phyloP scores from a whole-genome alignment of 1,140 invertebrate species.

The Antheraea pernyi region DNA sequence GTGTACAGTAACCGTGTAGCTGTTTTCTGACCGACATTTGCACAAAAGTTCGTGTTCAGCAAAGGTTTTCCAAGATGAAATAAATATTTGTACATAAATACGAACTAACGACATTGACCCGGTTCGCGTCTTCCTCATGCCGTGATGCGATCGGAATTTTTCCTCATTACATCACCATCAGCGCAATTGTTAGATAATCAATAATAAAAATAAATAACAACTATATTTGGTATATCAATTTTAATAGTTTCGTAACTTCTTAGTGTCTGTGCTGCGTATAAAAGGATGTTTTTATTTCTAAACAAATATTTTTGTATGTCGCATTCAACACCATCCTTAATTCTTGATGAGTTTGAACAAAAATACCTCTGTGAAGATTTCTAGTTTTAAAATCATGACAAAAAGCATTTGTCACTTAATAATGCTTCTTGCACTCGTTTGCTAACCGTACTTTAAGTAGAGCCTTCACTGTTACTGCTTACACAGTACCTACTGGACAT shows the following conservation, averaged over 20 bases:
- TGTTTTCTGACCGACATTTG: background rate
- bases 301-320: too few relatives aligned
- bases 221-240: background rate
- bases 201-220: constrained; percentile 22
- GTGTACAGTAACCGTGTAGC: background rate
- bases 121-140: constrained; percentile 15
- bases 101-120: constrained; percentile 20
- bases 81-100: constrained; percentile 6
- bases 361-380: too few relatives aligned
- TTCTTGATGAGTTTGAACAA: too few relatives aligned
- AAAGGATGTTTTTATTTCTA: too few relatives aligned
- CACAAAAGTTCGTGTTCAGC: background rate
- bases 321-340: too few relatives aligned
- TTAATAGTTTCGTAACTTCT: background rate
- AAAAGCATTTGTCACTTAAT: too few relatives aligned
- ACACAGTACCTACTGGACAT: too few relatives aligned
- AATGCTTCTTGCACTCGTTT: too few relatives aligned
- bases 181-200: constrained; percentile 22
- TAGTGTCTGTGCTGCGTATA: too few relatives aligned
- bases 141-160: constrained; percentile 20
- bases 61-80: background rate
- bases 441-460: too few relatives aligned
- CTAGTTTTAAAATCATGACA: too few relatives aligned
- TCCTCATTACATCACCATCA: constrained; percentile 27
- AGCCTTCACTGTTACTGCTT: too few relatives aligned